Evolutionary conservation across 2,797 vertebrate species (phyloP).

Genomic region (Chloroceryle inda): DNA sequence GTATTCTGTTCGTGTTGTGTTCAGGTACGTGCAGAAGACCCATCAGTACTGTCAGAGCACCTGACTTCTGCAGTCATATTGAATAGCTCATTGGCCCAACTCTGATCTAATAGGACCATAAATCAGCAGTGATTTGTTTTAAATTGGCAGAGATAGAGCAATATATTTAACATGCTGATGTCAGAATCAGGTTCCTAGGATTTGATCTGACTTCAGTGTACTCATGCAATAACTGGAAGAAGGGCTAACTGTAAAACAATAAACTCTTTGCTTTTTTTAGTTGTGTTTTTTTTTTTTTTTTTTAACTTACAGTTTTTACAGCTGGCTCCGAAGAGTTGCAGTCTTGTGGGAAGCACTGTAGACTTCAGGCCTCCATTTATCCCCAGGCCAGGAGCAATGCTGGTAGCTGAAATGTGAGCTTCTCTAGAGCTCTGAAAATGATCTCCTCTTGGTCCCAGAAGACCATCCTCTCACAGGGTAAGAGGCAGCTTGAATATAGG

Average conservation of each 20-base stretch:
- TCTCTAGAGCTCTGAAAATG: constrained; percentile 4
- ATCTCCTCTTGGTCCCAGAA: constrained; percentile 1
- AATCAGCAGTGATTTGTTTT: constrained; percentile 8
- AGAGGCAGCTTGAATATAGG: neutral
- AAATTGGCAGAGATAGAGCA: neutral
- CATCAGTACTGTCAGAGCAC: neutral
- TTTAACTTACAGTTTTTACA: neutral
- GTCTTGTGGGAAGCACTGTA: neutral
- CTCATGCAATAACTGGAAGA: neutral
- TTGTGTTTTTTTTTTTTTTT: neutral
- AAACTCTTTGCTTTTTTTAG: neutral
- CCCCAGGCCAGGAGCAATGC: neutral
- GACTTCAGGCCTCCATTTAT: constrained; percentile 7
- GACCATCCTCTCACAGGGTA: neutral
- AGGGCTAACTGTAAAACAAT: neutral
- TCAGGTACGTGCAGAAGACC: neutral
- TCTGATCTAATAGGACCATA: neutral
- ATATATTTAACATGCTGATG: neutral
- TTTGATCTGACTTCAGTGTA: neutral
- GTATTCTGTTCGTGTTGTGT: neutral
- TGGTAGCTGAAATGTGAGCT: constrained; percentile 1
- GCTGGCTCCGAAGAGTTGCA: neutral
- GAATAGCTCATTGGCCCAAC: neutral
- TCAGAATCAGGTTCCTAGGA: neutral
- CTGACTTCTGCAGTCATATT: neutral